Evolutionary conservation across 1,140 invertebrate genomes (phyloP), one percentile per base, ranked within the genome.

Genomic region (Macrocentrus cingulum): DNA sequence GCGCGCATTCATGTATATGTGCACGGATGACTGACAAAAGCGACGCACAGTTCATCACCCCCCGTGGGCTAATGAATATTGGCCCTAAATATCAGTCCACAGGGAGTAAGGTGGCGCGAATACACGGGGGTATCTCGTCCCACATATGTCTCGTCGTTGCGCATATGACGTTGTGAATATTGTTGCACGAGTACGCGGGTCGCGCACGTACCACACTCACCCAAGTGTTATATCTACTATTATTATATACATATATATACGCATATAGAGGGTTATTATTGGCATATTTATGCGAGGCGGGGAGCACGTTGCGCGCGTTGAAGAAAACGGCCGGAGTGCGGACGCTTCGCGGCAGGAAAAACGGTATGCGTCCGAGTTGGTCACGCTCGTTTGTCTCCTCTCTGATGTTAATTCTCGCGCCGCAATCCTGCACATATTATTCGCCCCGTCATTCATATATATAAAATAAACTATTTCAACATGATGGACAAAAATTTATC

Each of bases 1-100:
- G 20, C 20, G 37, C 32, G 20, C 23, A 32, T 23, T 42, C 29
- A 25, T 22, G 22, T 53, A 36, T 4, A 25, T 22, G 22, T 53
- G 34, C 8, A 49, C 29, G 34, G 46, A 49, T n/a, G 39, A 34
- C 48, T 56, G 46, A 42, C 44, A 48, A 62, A 44, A 61, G 66
- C 37, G 56, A 54, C 60, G 56, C 60, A 65, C 62, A 61, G 63
- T 72, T 72, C 66, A 71, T 70, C 71, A 67, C 65, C 68, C 67
- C 62, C 45, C 36, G 34, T 39, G 16, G 65, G 75, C 74, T 80
- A 80, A 80, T 80, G 77, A 80, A 80, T 80, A 80, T 78, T 71
- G 68, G 74, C 71, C 74, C 75, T 80, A 78, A 80, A 78, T 76
- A 77, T 79, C 76, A 75, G 74, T 74, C 76, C 76, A 48, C 64